Conservation (phyloP, 2,113 vertebrate genomes). For the Hepsetus odoe region DNA sequence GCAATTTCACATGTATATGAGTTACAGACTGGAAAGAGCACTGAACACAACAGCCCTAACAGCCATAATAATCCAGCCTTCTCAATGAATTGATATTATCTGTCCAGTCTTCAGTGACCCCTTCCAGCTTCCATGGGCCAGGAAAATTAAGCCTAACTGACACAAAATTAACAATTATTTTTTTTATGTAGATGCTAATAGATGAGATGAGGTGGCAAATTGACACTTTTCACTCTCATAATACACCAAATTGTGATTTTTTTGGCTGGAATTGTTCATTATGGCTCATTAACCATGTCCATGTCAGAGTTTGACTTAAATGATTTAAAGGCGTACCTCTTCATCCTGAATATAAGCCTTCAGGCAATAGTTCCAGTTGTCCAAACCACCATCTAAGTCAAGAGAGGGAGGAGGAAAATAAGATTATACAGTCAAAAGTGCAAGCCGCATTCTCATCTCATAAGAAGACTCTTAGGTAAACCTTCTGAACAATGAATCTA, state of each 20-base stretch:
- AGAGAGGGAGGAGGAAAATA: conserved; percentile 15
- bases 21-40: too few species aligned
- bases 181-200: too few species aligned
- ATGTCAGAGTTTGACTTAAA: background rate
- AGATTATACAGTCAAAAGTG: background rate
- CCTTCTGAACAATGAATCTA: background rate
- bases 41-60: too few species aligned
- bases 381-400: conserved; percentile 69
- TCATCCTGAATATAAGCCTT: conserved; percentile 66
- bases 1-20: too few species aligned
- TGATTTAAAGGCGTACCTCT: conserved; percentile 67
- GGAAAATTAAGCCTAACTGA: too few species aligned
- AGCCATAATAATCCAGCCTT: too few species aligned
- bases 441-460: background rate
- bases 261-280: too few species aligned
- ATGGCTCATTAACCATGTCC: background rate
- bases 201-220: background rate
- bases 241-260: too few species aligned
- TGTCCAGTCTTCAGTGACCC: too few species aligned
- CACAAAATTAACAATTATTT: too few species aligned
- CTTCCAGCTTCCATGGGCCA: too few species aligned
- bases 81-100: too few species aligned
- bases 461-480: conserved; percentile 21
- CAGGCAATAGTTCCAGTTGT: conserved; percentile 70
- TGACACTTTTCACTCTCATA: conserved; percentile 22